These are phyloP conservation scores for Myiozetetes cayanensis DNA, from an alignment of 2,113 vertebrate species.

Conservation along the genomic window DNA sequence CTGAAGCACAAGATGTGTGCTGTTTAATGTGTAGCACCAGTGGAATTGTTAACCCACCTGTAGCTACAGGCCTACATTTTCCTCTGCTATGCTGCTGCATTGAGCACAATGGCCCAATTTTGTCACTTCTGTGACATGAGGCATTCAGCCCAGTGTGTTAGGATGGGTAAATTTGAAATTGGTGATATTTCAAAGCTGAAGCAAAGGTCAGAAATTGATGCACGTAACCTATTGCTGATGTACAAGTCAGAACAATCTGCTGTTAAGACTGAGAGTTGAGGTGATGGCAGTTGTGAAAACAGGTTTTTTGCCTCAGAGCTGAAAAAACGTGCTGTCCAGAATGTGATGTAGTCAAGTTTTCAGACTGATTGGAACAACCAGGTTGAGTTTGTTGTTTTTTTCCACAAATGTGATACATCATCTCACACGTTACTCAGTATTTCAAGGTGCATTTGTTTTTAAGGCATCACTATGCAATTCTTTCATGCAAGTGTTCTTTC, in stretches of 20 bases:
- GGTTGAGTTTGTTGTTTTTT: neutral
- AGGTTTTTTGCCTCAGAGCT: neutral
- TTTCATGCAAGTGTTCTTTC: neutral
- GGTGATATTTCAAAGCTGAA: conserved; percentile 23
- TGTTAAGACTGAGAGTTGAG: neutral
- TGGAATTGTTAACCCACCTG: neutral
- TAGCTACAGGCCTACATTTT: neutral
- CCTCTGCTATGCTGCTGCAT: neutral
- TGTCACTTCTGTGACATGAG: neutral
- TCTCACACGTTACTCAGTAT: neutral
- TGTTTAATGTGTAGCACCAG: neutral
- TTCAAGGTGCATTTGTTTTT: rapidly evolving
- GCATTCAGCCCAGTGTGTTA: neutral
- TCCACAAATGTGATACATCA: neutral
- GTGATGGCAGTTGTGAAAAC: neutral
- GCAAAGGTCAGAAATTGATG: conserved; percentile 38
- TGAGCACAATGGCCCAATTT: neutral
- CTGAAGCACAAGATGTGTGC: neutral
- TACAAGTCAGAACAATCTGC: conserved; percentile 6
- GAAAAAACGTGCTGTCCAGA: neutral
- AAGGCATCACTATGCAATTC: neutral
- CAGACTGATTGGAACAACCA: neutral
- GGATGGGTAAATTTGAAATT: conserved; percentile 12
- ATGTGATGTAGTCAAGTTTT: neutral
- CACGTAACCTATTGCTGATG: neutral